phyloP scores from a whole-genome alignment of 30 jellyfish, hydroid and myxozoan species.

The Hydractinia symbiolongicarpus region DNA sequence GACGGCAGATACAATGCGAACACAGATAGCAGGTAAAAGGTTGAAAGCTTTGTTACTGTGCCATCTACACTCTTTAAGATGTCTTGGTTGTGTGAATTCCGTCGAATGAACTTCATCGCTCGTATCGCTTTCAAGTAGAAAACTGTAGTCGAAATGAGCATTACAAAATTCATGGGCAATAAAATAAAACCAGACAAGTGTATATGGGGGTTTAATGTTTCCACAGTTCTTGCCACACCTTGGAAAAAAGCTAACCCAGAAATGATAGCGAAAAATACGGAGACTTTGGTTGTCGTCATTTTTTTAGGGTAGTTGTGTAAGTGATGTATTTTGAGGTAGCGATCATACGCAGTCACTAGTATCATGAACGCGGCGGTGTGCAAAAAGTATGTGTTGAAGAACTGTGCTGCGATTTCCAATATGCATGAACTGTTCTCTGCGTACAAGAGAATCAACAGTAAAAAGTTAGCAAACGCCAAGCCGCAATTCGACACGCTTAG shows the following conservation, averaged over 20 bases:
- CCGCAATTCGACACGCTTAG: slow-evolving; percentile 4
- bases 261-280: neutral
- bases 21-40: neutral
- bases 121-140: neutral
- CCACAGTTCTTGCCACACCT: too few relatives aligned
- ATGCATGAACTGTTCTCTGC: neutral
- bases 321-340: neutral
- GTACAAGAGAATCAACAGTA: slow-evolving; percentile 2
- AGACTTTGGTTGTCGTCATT: neutral
- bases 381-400: neutral
- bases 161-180: neutral
- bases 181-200: neutral
- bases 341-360: slow-evolving; percentile 9
- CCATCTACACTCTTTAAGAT: neutral
- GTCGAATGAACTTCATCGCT: neutral
- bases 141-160: neutral
- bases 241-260: too few relatives aligned
- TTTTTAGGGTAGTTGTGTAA: neutral
- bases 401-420: neutral
- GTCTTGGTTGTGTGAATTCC: neutral
- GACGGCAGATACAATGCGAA: slow-evolving; percentile 1
- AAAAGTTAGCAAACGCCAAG: neutral
- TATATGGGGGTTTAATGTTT: too few relatives aligned
- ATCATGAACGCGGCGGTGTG: slow-evolving; percentile 16
- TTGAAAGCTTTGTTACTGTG: slow-evolving; percentile 1